phyloP scores from a whole-genome alignment of 2,888 invertebrate species.

The Troglohyphantes excavatus region DNA sequence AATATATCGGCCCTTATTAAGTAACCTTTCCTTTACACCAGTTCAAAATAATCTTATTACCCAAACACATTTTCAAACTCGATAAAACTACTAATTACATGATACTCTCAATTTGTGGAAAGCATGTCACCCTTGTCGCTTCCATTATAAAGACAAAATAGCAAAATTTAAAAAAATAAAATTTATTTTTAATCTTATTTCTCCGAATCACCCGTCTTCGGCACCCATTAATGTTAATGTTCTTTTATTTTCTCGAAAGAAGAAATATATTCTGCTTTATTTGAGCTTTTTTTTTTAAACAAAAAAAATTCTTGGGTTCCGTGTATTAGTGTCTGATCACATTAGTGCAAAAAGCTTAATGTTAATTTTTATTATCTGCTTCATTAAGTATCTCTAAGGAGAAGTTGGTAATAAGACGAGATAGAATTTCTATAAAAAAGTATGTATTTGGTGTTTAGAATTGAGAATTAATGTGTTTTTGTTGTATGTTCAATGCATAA shows the following conservation, averaged over 20 bases:
- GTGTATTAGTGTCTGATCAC: background rate
- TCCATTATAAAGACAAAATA: background rate
- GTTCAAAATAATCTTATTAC: background rate
- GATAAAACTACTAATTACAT: background rate
- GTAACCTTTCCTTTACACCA: too few species aligned
- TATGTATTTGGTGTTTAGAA: too few species aligned
- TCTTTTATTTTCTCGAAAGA: background rate
- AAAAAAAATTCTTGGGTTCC: background rate
- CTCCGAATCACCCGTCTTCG: conserved; percentile 3
- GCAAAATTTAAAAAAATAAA: background rate
- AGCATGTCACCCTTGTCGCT: conserved; percentile 5
- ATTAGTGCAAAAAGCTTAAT: background rate
- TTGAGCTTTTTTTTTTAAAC: background rate
- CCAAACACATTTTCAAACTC: background rate
- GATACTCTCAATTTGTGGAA: background rate
- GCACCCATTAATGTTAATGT: background rate
- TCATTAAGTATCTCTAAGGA: background rate
- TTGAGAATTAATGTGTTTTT: too few species aligned
- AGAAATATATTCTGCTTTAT: background rate
- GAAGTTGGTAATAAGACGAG: background rate
- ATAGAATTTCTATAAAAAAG: background rate
- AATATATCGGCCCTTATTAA: too few species aligned
- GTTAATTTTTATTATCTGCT: background rate
- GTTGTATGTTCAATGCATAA: too few species aligned
- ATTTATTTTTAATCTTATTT: conserved; percentile 32